A percentile compares a stretch with the other conserved stretches of the same genome.
These are phyloP conservation scores for Corythaeola cristata DNA, from an alignment of 2,113 vertebrate genomes.

Conservation along the genomic window DNA sequence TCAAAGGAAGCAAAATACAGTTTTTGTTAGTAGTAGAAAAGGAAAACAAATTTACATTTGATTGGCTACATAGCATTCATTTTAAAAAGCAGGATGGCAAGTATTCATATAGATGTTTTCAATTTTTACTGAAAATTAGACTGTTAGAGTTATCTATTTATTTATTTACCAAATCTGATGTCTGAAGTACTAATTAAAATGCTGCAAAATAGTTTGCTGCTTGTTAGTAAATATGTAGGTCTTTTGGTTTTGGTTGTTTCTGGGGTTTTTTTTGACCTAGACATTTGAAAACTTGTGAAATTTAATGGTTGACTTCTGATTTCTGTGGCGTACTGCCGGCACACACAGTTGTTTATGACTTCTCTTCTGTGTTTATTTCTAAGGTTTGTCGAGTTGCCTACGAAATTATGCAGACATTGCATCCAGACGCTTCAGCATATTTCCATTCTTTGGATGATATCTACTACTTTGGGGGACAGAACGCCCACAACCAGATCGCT, in stretches of 20 bases:
- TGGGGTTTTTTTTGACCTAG: not conserved
- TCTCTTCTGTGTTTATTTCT: conserved; percentile 9
- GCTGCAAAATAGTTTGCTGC: not conserved
- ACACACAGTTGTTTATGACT: not conserved
- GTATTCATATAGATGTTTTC: not conserved
- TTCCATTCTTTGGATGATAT: conserved; percentile 98
- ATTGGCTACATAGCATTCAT: not conserved
- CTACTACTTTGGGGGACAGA: conserved; percentile 99
- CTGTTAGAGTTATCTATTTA: not conserved
- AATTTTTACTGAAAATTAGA: not conserved
- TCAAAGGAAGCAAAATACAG: not conserved
- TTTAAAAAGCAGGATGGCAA: not conserved
- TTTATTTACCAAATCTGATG: not conserved
- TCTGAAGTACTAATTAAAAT: not conserved
- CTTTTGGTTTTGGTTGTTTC: not conserved
- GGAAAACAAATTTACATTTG: not conserved
- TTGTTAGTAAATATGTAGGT: not conserved
- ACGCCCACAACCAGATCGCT: conserved; percentile 97
- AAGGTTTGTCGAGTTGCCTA: conserved; percentile 98
- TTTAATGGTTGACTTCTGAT: not conserved
- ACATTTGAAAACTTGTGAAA: not conserved
- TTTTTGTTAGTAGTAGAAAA: not conserved
- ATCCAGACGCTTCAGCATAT: conserved; percentile 93
- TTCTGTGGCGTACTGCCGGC: not conserved
- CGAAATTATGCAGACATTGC: conserved; percentile 98